Evolutionary conservation across 2,888 invertebrate species (phyloP), one percentile per base, ranked within the genome.

Genomic region (Limnephilus lunatus): DNA sequence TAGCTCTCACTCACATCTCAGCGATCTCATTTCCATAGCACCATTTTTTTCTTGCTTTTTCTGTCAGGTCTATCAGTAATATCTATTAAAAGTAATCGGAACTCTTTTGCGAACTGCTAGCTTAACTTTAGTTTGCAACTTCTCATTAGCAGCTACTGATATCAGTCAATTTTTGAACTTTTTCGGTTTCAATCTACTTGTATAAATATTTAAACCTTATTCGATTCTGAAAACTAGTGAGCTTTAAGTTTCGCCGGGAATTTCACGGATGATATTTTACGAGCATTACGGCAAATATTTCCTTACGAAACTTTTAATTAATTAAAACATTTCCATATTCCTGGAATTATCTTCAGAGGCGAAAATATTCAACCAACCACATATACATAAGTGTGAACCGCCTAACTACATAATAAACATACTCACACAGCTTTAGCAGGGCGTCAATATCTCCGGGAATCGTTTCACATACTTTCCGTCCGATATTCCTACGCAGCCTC

Each of bases 391-490:
- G 25, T 68, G 9, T 68, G 25, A 68, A n/a, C n/a, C 68, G 9
- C 7, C 25, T 7, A n/a, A 68, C 68, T 68, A 68, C 7, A 68
- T 68, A 25, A 68, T 68, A 68, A 68, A 68, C 25, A 68, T 7
- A 68, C 68, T 1, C 53, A 53, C 25, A 31, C 32, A 68, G 31
- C 48, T 30, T 68, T 68, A 87, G 86, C 86, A 44, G 86, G 86
- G 89, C 89, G 89, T 82, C 89, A 89, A 89, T 89, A 89, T 89
- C 89, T 89, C 89, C 44, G 32, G 30, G 89, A 89, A 89, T 89
- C 89, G 89, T 89, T 89, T 89, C 89, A 44, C 89, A 90, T 90
- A 90, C 90, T 87, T 87, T 87, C 87, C 53, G 53, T 87, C 87
- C 87, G 68, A 87, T 87, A 87, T 68, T 87, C 87, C 68, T 53